Evolutionary conservation across 2,113 vertebrate genomes (phyloP).

Genomic region (Numenius arquata): DNA sequence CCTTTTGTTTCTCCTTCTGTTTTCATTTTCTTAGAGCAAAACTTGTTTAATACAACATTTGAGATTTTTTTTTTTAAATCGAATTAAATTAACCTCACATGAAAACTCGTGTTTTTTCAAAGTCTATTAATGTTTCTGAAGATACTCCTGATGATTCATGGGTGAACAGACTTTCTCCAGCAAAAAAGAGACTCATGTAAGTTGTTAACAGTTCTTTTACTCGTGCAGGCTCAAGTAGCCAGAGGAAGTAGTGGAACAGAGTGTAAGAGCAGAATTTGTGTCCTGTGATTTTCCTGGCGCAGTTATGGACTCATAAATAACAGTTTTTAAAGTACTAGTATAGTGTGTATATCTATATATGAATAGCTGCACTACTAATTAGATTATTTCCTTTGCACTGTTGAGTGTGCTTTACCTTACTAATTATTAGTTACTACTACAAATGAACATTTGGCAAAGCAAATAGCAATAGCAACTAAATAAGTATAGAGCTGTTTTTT

Average conservation of each 20-base stretch:
- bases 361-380: not conserved
- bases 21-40: not conserved
- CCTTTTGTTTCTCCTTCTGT: not conserved
- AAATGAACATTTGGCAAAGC: not conserved
- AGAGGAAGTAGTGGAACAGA: not conserved
- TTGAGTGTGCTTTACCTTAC: not conserved
- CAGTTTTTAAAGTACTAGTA: not conserved
- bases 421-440: not conserved
- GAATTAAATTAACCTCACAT: not conserved
- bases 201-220: constrained; percentile 34
- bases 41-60: not conserved
- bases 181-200: constrained; percentile 79
- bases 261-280: not conserved
- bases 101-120: not conserved
- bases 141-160: constrained; percentile 74
- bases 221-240: not conserved
- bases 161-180: constrained; percentile 78
- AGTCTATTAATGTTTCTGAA: constrained; percentile 74
- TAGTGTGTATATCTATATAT: not conserved
- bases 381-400: not conserved
- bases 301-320: not conserved
- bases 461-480: not conserved
- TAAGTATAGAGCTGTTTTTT: not conserved
- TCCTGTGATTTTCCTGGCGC: not conserved
- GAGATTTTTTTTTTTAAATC: not conserved